phyloP scores from a whole-genome alignment of 2,888 invertebrate species.

The Trachelus stipa region DNA sequence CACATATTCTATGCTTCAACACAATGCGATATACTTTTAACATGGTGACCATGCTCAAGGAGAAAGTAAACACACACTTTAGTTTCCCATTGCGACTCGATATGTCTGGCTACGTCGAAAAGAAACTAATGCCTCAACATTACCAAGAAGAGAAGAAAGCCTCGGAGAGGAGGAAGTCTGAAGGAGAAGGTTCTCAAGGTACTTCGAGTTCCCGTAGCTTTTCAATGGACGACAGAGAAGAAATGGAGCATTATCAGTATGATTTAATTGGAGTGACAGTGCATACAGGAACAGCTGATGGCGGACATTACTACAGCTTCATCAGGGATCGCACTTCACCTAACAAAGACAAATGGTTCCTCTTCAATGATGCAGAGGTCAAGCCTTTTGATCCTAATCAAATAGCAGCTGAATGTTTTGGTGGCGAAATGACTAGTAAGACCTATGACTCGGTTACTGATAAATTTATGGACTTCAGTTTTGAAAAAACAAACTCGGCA shows the following conservation, averaged over 20 bases:
- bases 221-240: conserved; percentile 68
- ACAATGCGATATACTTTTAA: conserved; percentile 98
- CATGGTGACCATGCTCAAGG: conserved; percentile 97
- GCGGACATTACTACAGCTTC: conserved; percentile 96
- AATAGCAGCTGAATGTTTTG: conserved; percentile 95
- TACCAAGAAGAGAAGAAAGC: conserved; percentile 74
- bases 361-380: conserved; percentile 93
- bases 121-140: conserved; percentile 90
- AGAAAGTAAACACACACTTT: conserved; percentile 97
- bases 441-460: conserved; percentile 97
- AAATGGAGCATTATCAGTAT: conserved; percentile 81
- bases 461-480: conserved; percentile 97
- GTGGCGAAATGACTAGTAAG: conserved; percentile 98
- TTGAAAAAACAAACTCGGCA: conserved; percentile 97
- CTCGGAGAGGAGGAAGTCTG: conserved; percentile 27
- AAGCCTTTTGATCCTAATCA: conserved; percentile 96
- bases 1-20: conserved; percentile 94
- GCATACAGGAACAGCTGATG: conserved; percentile 98
- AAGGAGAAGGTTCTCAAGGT: conserved; percentile 36
- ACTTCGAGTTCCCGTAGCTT: conserved; percentile 65
- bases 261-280: conserved; percentile 95
- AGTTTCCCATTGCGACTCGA: conserved; percentile 93
- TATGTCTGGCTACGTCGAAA: conserved; percentile 96
- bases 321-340: conserved; percentile 83
- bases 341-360: conserved; percentile 88